phyloP scores from a whole-genome alignment of 2,113 vertebrate species.

The Arizona elegans region DNA sequence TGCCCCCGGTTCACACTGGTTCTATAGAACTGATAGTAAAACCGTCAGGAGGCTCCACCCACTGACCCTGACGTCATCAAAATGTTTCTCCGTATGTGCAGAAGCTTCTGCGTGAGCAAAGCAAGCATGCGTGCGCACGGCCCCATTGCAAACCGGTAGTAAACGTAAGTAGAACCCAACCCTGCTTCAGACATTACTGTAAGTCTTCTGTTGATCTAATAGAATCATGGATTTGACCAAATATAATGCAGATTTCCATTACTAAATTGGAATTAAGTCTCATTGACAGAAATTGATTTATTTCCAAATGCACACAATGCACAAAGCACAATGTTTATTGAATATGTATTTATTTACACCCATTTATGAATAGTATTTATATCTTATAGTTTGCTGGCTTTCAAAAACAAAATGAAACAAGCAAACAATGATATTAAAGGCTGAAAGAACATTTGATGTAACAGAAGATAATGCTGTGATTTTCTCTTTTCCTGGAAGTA shows the following conservation, averaged over 20 bases:
- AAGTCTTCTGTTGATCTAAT: neutral
- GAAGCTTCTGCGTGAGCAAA: no score
- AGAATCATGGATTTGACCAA: neutral
- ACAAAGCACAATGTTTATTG: neutral
- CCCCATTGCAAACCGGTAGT: no score
- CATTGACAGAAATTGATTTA: neutral
- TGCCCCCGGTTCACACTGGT: no score
- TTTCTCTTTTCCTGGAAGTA: neutral
- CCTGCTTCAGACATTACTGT: neutral
- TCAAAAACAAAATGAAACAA: slow-evolving; percentile 8
- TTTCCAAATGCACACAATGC: neutral
- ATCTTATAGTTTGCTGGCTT: neutral
- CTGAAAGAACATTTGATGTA: neutral
- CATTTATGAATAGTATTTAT: neutral
- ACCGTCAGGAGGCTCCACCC: no score
- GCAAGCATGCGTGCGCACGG: no score
- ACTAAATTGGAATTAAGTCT: neutral
- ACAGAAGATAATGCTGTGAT: neutral
- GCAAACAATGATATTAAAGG: neutral
- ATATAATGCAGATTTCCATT: neutral
- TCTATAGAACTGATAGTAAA: no score
- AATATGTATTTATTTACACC: neutral
- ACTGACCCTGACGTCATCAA: no score
- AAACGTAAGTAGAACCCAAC: no score
- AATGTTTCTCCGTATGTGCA: no score